Conservation (phyloP, 2,888 invertebrate genomes). For the Actias luna region DNA sequence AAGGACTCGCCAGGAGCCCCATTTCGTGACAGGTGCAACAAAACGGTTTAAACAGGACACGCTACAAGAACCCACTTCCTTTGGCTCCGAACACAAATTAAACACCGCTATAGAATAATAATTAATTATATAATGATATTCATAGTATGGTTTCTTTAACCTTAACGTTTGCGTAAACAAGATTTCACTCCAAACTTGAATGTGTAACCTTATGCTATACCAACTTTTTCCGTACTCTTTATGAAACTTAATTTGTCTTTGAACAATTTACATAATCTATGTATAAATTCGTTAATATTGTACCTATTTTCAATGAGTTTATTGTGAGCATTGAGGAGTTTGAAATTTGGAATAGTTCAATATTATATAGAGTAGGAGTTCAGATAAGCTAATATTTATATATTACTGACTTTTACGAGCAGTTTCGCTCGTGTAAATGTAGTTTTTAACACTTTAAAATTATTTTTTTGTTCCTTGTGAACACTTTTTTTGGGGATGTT, state of each 20-base stretch:
- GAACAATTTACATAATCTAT: no score
- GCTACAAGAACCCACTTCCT: conserved; percentile 65
- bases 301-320: no score
- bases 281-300: no score
- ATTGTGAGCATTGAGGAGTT: no score
- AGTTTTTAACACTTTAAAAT: no score
- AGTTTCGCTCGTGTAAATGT: no score
- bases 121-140: conserved; percentile 37
- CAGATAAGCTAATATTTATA: no score
- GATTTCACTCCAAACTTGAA: conserved; percentile 6
- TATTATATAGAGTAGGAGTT: no score
- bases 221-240: neutral
- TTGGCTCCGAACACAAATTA: conserved; percentile 68
- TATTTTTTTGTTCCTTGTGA: no score
- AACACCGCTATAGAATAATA: conserved; percentile 64
- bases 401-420: no score
- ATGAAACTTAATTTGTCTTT: neutral
- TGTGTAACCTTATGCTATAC: neutral
- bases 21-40: conserved; percentile 33
- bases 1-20: conserved; percentile 15
- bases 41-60: conserved; percentile 56
- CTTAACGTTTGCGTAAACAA: conserved; percentile 5
- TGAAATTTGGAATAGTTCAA: no score
- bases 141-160: conserved; percentile 14
- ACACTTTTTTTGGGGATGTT: no score